Evolutionary conservation across 2,888 invertebrate species (phyloP).

Genomic region (Tanytarsus gracilentus): DNA sequence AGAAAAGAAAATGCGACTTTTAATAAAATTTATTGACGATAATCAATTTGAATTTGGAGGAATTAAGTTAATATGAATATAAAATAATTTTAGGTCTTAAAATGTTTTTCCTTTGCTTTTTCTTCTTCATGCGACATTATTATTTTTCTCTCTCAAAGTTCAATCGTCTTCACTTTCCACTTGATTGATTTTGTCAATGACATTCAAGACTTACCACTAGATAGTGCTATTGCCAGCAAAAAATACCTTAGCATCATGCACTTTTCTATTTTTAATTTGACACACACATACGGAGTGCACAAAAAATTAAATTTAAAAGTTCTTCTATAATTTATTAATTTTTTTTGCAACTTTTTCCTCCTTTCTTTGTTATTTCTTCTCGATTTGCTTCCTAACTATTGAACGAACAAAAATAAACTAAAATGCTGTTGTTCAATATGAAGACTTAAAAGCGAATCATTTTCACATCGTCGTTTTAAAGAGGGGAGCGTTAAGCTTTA

Average conservation of each 20-base stretch:
- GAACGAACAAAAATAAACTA: slow-evolving; percentile 28
- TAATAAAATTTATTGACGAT: slow-evolving; percentile 26
- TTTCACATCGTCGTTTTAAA: no score
- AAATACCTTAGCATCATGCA: slow-evolving; percentile 13
- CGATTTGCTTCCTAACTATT: slow-evolving; percentile 8
- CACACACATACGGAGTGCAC: not conserved
- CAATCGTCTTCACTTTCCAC: slow-evolving; percentile 10
- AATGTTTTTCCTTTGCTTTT: no score
- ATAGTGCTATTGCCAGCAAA: slow-evolving; percentile 5
- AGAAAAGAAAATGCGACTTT: not conserved
- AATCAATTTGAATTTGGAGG: slow-evolving; percentile 18
- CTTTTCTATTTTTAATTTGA: not conserved
- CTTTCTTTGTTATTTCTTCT: not conserved
- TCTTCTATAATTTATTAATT: not conserved
- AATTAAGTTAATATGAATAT: no score
- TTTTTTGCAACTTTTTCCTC: not conserved
- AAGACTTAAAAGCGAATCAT: slow-evolving; percentile 25
- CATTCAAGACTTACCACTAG: slow-evolving; percentile 9
- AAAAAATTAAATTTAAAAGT: not conserved
- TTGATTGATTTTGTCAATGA: not conserved
- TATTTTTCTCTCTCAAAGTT: not conserved
- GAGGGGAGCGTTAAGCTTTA: not conserved
- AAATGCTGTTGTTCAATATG: slow-evolving; percentile 20
- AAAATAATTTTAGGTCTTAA: no score
- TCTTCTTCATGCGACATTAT: no score